Evolutionary conservation across 2,888 invertebrate genomes (phyloP).

Genomic region (Stenotaenia linearis): DNA sequence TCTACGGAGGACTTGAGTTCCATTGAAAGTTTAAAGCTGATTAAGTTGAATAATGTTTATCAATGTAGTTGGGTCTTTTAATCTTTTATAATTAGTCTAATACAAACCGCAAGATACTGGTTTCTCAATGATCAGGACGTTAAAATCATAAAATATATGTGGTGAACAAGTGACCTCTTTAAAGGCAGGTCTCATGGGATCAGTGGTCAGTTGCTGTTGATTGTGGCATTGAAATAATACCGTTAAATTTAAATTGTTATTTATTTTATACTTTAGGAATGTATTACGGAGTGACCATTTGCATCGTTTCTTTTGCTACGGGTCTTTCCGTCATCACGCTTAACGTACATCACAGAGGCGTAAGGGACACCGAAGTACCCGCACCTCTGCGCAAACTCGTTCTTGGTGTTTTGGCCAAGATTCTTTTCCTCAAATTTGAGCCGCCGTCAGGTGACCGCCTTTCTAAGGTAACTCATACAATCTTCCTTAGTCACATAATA

Average conservation of each 20-base stretch:
- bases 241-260: neutral
- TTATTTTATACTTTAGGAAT: constrained; percentile 56
- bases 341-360: constrained; percentile 78
- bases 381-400: constrained; percentile 63
- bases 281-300: constrained; percentile 76
- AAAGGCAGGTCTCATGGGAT: neutral
- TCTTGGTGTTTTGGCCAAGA: constrained; percentile 65
- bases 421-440: constrained; percentile 68
- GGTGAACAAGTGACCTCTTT: neutral
- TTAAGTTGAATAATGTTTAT: neutral
- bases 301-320: constrained; percentile 71
- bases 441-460: constrained; percentile 41
- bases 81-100: neutral
- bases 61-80: neutral
- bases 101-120: neutral
- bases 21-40: neutral
- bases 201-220: neutral
- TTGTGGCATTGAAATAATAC: neutral
- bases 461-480: constrained; percentile 36
- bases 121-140: neutral
- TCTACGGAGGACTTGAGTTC: no score
- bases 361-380: constrained; percentile 72
- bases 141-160: neutral
- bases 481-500: neutral
- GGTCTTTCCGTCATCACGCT: constrained; percentile 76